Evolutionary conservation across 2,797 vertebrate genomes (phyloP).

Genomic region (Diceros bicornis): DNA sequence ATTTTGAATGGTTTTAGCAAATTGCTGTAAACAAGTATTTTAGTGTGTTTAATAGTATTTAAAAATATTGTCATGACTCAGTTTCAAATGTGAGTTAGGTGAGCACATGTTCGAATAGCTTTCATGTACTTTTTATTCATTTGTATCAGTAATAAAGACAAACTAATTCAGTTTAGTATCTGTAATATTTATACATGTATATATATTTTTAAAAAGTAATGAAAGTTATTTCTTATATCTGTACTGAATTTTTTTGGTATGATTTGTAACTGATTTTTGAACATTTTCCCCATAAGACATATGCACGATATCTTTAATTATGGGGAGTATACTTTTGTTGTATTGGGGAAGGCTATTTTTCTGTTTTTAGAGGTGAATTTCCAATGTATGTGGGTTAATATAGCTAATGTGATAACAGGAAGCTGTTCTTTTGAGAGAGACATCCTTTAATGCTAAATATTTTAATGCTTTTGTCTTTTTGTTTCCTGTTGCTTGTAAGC

Average conservation of each 20-base stretch:
- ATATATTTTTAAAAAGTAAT: not conserved
- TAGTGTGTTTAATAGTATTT: not conserved
- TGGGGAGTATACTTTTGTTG: not conserved
- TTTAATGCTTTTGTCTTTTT: conserved; percentile 3
- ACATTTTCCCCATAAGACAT: not conserved
- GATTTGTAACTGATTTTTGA: conserved; percentile 20
- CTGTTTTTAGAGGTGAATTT: not conserved
- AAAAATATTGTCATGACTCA: not conserved
- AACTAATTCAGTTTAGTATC: conserved; percentile 13
- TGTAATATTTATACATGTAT: not conserved
- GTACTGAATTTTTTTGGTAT: not conserved
- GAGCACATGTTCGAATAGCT: not conserved
- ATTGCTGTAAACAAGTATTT: not conserved
- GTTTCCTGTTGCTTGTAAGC: not conserved
- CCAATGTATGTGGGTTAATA: not conserved
- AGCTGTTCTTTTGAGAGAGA: not conserved
- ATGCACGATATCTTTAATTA: not conserved
- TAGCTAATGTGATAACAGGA: not conserved
- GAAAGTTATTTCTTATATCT: not conserved
- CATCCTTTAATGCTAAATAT: not conserved
- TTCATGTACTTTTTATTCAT: not conserved
- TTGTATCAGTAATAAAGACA: conserved; percentile 22
- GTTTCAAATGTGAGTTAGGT: not conserved
- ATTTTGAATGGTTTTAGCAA: conserved; percentile 20
- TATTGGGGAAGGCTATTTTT: not conserved